phyloP scores from a whole-genome alignment of 2,113 vertebrate species.

The Oophaga pumilio region DNA sequence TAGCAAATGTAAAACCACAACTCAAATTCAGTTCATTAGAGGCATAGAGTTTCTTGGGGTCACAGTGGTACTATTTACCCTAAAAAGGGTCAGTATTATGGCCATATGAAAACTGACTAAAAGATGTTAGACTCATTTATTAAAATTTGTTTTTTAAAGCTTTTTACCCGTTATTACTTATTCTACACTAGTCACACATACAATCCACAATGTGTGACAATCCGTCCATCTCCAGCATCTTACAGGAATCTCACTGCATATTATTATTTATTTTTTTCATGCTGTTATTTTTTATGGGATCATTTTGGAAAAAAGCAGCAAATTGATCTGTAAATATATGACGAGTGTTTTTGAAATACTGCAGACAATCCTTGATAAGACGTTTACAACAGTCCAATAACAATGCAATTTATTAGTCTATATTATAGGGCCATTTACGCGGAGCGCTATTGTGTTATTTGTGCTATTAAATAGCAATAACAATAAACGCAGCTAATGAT shows the following conservation, averaged over 20 bases:
- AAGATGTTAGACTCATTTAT: too few relatives aligned
- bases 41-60: too few relatives aligned
- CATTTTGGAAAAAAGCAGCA: background rate
- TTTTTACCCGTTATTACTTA: background rate
- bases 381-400: background rate
- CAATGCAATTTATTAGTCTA: background rate
- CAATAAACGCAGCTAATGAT: constrained; percentile 1
- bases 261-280: too few relatives aligned
- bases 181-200: background rate
- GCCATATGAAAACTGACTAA: too few relatives aligned
- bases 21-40: too few relatives aligned
- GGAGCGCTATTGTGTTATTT: background rate
- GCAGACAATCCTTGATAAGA: background rate
- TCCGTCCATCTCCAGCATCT: background rate
- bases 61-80: too few relatives aligned
- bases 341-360: background rate
- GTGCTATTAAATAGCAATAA: constrained; percentile 17
- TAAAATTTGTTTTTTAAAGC: too few relatives aligned
- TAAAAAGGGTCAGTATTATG: too few relatives aligned
- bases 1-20: too few relatives aligned
- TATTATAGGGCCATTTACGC: background rate
- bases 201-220: background rate
- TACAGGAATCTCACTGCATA: background rate
- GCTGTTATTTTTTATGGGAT: background rate
- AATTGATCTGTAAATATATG: background rate